Conservation (phyloP, 2,888 invertebrate genomes). For the Lycocerus yunnanus region DNA sequence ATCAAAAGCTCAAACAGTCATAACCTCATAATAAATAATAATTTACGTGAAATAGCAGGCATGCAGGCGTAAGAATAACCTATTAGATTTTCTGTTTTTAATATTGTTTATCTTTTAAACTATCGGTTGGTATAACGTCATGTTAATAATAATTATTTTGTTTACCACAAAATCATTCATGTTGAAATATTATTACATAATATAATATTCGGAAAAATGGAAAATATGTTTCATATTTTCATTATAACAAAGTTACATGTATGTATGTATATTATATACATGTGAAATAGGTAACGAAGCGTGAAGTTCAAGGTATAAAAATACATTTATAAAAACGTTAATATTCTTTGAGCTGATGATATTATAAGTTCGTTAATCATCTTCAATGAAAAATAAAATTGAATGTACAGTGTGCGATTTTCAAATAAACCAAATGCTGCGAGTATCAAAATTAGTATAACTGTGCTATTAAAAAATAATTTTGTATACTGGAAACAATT, state of each 20-base stretch:
- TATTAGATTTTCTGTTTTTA: neutral
- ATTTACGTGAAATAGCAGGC: too few species aligned
- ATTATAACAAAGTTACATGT: neutral
- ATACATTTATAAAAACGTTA: slow-evolving; percentile 8
- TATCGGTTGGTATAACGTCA: neutral
- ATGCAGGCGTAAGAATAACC: neutral
- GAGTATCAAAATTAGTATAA: neutral
- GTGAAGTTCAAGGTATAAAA: slow-evolving; percentile 18
- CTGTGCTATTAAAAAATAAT: neutral
- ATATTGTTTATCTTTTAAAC: neutral
- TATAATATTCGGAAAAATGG: neutral
- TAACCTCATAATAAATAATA: too few species aligned
- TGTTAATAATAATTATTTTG: neutral
- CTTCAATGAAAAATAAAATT: neutral
- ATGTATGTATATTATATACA: neutral
- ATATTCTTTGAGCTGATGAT: neutral
- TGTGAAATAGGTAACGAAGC: neutral
- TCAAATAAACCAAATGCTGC: neutral
- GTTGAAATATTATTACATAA: neutral
- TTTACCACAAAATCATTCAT: neutral
- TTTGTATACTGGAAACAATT: neutral
- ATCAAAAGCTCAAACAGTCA: too few species aligned
- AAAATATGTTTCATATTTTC: neutral
- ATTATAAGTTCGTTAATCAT: neutral
- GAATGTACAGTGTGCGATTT: neutral